These are phyloP conservation scores for Eupithecia insigniata DNA, from an alignment of 2,888 invertebrate species.

Conservation along the genomic window DNA sequence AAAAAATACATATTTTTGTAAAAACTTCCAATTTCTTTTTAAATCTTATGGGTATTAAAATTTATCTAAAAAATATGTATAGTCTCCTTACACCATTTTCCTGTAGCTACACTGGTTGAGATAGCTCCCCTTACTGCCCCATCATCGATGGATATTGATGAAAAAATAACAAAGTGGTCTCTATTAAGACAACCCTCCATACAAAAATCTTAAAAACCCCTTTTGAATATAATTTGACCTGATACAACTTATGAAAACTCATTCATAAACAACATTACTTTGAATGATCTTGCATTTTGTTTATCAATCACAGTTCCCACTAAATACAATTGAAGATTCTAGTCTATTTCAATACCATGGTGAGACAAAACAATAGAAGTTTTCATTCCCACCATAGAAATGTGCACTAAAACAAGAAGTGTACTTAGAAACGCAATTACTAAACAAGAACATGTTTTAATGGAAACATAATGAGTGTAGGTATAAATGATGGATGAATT, in stretches of 20 bases:
- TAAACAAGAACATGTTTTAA: conserved; percentile 8
- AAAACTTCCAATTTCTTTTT: too few species aligned
- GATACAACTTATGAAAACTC: not conserved
- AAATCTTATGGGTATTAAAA: too few species aligned
- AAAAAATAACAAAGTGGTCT: too few species aligned
- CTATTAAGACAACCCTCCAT: too few species aligned
- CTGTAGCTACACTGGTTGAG: too few species aligned
- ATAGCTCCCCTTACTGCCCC: too few species aligned
- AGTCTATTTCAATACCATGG: not conserved
- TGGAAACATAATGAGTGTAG: not conserved
- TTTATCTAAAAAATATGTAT: too few species aligned
- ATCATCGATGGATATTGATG: too few species aligned
- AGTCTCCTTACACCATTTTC: too few species aligned
- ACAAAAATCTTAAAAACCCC: too few species aligned
- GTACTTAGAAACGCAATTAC: conserved; percentile 10
- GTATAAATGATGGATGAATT: not conserved
- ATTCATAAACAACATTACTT: not conserved
- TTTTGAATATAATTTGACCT: too few species aligned
- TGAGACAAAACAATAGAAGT: conserved; percentile 47
- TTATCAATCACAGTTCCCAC: not conserved
- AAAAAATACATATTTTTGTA: too few species aligned
- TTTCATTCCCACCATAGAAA: conserved; percentile 61
- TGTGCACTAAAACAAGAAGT: conserved; percentile 35
- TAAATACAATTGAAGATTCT: not conserved
- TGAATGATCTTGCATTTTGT: not conserved